phyloP scores from a whole-genome alignment of 2,888 invertebrate species.

The Choreutis nemorana region DNA sequence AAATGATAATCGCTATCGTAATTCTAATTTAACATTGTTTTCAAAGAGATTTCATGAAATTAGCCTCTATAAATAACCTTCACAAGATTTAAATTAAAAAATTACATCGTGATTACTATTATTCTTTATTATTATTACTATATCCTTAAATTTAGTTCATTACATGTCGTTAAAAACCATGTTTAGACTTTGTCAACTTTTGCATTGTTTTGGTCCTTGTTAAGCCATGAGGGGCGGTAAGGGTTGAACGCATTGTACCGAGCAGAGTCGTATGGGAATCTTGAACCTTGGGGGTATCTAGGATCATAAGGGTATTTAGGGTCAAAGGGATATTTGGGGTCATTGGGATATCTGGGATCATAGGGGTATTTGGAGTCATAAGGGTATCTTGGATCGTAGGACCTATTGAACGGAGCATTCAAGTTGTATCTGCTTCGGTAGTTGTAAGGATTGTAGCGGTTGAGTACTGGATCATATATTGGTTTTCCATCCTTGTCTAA shows the following conservation, averaged over 20 bases:
- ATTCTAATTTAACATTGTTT: no score
- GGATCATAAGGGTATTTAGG: conserved; percentile 4
- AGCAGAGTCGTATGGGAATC: conserved; percentile 6
- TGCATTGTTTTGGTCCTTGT: conserved; percentile 2
- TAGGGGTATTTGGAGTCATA: conserved; percentile 13
- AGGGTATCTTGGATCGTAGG: conserved; percentile 23
- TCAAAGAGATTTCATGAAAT: no score
- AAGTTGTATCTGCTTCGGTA: conserved; percentile 13
- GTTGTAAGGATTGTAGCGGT: conserved; percentile 26
- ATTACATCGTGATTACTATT: no score
- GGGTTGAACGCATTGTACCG: conserved; percentile 8
- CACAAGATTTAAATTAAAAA: no score
- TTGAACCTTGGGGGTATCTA: conserved; percentile 2
- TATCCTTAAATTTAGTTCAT: neutral
- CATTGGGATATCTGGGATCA: conserved; percentile 19
- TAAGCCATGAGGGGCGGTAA: conserved; percentile 6
- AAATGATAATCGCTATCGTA: no score
- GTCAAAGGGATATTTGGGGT: conserved; percentile 15
- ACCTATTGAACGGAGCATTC: conserved; percentile 23
- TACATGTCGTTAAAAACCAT: neutral
- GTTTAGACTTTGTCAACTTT: conserved; percentile 5
- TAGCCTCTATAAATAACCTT: no score
- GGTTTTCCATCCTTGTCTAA: conserved; percentile 27
- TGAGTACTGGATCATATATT: conserved; percentile 20
- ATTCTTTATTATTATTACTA: no score